phyloP scores from a whole-genome alignment of 1,140 invertebrate genomes.

The Leptopilina boulardi region DNA sequence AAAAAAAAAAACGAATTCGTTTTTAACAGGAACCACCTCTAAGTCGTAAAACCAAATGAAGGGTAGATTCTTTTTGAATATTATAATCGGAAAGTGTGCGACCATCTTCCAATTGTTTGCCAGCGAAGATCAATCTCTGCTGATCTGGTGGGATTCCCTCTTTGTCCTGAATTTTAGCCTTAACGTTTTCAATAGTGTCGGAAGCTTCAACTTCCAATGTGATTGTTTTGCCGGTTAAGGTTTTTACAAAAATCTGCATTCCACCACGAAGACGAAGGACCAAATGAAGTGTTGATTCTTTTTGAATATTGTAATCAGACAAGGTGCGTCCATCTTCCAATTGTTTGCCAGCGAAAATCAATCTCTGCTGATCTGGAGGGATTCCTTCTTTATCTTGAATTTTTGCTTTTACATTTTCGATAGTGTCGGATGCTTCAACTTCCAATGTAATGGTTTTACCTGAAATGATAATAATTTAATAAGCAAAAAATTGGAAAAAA shows the following conservation, averaged over 20 bases:
- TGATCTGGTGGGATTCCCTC: conserved; percentile 84
- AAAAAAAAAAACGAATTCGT: no score
- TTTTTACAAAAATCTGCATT: conserved; percentile 78
- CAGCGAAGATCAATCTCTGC: conserved; percentile 81
- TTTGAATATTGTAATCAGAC: conserved; percentile 81
- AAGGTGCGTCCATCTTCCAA: no score
- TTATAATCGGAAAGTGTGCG: conserved; percentile 81
- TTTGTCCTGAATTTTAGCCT: conserved; percentile 85
- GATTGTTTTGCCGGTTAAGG: conserved; percentile 61
- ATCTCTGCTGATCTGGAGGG: no score
- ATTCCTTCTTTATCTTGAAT: conserved; percentile 79
- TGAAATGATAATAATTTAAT: no score
- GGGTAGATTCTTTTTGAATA: conserved; percentile 87
- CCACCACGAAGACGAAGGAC: conserved; percentile 77
- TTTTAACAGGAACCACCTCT: no score
- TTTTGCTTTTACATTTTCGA: conserved; percentile 81
- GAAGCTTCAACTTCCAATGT: conserved; percentile 66
- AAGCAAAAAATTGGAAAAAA: no score
- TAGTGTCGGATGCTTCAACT: conserved; percentile 74
- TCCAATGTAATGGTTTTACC: not conserved
- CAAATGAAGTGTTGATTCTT: conserved; percentile 80
- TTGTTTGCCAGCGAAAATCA: no score
- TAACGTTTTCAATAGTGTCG: conserved; percentile 87
- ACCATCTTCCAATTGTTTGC: no score
- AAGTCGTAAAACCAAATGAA: no score